Conservation (phyloP, 2,888 invertebrate species). For the Sinodicranocentrus sp. region DNA sequence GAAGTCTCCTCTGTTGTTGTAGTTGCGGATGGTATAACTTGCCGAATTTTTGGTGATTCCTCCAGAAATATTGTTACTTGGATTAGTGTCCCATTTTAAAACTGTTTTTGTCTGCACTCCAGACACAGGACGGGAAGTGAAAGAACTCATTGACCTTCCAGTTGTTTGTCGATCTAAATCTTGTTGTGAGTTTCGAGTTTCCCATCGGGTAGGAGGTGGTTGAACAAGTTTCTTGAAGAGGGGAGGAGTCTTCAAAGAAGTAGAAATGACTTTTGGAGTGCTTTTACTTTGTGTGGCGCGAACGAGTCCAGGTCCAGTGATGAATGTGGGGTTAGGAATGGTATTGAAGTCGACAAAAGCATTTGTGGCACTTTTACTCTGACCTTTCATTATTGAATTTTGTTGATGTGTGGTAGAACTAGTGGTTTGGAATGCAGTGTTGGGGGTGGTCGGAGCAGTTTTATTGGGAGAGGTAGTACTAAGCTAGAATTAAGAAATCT, state of each 20-base stretch:
- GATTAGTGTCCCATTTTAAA: constrained; percentile 14
- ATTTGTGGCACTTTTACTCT: constrained; percentile 14
- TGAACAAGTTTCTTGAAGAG: constrained; percentile 18
- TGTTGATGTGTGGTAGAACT: no score
- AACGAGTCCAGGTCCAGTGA: constrained; percentile 22
- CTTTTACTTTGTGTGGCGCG: constrained; percentile 1
- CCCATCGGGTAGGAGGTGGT: constrained; percentile 46
- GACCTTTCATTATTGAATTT: not conserved
- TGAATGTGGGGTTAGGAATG: constrained; percentile 39
- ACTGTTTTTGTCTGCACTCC: not conserved
- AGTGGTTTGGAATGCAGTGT: not conserved
- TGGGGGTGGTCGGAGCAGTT: not conserved
- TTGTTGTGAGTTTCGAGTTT: not conserved
- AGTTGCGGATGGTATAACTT: not conserved
- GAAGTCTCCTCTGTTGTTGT: not conserved
- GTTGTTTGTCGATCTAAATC: not conserved
- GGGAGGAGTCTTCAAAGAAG: not conserved
- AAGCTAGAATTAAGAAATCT: constrained; percentile 1
- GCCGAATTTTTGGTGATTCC: not conserved
- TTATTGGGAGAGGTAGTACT: constrained; percentile 29
- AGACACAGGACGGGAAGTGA: not conserved
- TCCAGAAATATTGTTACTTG: not conserved
- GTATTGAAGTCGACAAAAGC: constrained; percentile 36
- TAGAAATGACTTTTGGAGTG: not conserved
- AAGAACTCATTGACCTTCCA: not conserved